Conservation (phyloP, 2,888 invertebrate genomes). For the Labia minor region DNA sequence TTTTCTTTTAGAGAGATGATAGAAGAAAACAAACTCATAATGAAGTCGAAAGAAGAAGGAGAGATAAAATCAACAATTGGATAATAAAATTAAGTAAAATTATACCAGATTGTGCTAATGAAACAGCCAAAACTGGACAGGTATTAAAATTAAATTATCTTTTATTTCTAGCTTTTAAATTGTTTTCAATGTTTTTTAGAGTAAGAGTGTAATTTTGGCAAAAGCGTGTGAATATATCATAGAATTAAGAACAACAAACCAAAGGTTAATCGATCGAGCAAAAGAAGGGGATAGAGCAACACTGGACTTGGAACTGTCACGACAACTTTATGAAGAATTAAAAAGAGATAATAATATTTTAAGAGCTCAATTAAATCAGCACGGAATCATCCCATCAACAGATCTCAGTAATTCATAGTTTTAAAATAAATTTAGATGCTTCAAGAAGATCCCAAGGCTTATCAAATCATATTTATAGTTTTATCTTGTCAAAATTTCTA, state of each 20-base stretch:
- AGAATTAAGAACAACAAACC: slow-evolving; percentile 68
- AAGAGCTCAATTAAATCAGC: slow-evolving; percentile 53
- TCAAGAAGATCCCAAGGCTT: neutral
- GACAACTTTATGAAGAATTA: slow-evolving; percentile 59
- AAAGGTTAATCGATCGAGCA: slow-evolving; percentile 51
- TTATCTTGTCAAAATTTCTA: neutral
- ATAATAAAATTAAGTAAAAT: slow-evolving; percentile 84
- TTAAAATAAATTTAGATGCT: neutral
- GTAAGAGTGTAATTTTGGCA: slow-evolving; percentile 89
- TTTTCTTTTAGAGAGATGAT: slow-evolving; percentile 59
- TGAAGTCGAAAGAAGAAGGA: slow-evolving; percentile 83
- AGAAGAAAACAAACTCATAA: slow-evolving; percentile 86
- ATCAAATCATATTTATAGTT: neutral
- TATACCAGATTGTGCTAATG: slow-evolving; percentile 59
- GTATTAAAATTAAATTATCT: slow-evolving; percentile 16
- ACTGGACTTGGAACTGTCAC: slow-evolving; percentile 56
- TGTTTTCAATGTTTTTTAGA: slow-evolving; percentile 41
- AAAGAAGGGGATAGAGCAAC: slow-evolving; percentile 62
- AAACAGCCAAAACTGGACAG: slow-evolving; percentile 32
- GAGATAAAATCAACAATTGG: slow-evolving; percentile 97
- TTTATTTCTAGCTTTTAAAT: no score
- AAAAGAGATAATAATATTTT: slow-evolving; percentile 66
- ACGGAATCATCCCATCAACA: slow-evolving; percentile 43
- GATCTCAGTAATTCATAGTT: slow-evolving; percentile 20
- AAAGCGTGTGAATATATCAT: slow-evolving; percentile 92